These are phyloP conservation scores for Pseudorhiza aurosa DNA, from an alignment of 30 jellyfish, hydroid and myxozoan species.

Conservation along the genomic window DNA sequence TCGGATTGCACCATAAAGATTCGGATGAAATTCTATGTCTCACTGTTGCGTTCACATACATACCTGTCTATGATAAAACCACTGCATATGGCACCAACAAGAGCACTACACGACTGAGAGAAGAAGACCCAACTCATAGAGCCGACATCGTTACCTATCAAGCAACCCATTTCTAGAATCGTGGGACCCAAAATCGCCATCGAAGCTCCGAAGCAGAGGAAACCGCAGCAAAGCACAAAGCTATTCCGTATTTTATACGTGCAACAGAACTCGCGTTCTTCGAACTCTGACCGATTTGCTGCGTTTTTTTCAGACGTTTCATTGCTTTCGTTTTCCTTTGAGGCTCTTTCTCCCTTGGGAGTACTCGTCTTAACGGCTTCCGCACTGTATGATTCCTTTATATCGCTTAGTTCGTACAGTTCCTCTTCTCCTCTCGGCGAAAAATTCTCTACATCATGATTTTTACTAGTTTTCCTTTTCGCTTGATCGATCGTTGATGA, in stretches of 20 bases:
- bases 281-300: conserved; percentile 21
- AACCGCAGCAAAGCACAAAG: conserved; percentile 94
- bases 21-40: too few relatives aligned
- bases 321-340: neutral
- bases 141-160: conserved; percentile 97
- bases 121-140: conserved; percentile 99
- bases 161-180: conserved; percentile 94
- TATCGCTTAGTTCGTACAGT: neutral
- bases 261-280: conserved; percentile 77
- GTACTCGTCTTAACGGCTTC: conserved; percentile 15
- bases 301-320: neutral
- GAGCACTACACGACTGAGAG: conserved; percentile 97
- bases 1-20: too few relatives aligned
- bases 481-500: conserved; percentile 43
- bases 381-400: neutral
- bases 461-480: neutral
- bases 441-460: neutral
- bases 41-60: too few relatives aligned
- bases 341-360: conserved; percentile 1
- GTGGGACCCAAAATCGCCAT: conserved; percentile 99
- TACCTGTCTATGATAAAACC: conserved; percentile 96
- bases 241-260: conserved; percentile 94
- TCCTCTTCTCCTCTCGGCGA: conserved; percentile 1
- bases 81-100: conserved; percentile 97
- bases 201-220: conserved; percentile 97